A percentile compares a stretch with the other conserved stretches of the same genome.
Conservation (phyloP, 2,797 vertebrate species). For the Anniella stebbinsi region DNA sequence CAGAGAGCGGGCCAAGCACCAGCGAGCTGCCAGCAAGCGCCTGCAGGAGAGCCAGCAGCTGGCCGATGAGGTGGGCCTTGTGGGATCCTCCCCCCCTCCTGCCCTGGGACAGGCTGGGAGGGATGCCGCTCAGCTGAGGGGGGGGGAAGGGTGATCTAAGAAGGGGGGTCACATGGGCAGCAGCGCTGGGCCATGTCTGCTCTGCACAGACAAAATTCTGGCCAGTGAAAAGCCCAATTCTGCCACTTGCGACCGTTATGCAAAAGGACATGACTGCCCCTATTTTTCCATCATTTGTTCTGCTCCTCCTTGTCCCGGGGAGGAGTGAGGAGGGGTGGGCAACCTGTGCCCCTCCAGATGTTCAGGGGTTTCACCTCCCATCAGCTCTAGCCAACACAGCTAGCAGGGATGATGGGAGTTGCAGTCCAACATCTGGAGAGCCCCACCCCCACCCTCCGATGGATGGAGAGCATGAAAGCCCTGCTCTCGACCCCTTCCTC, state of each 20-base stretch:
- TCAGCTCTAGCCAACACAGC: too few relatives aligned
- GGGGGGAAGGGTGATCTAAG: too few relatives aligned
- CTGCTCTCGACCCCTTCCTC: background rate
- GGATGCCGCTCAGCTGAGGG: background rate
- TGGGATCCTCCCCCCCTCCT: fast-evolving
- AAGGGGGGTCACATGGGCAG: background rate
- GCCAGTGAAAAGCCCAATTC: background rate
- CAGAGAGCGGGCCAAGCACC: constrained; percentile 85
- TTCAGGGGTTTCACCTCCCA: background rate
- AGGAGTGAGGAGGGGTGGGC: background rate
- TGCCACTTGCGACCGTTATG: too few relatives aligned
- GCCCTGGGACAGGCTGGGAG: too few relatives aligned
- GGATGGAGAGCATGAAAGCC: background rate
- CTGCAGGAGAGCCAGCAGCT: constrained; percentile 87
- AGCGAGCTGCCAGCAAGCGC: constrained; percentile 80
- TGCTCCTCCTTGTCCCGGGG: background rate
- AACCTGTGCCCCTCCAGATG: background rate
- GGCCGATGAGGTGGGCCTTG: constrained; percentile 83
- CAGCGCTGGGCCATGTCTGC: background rate
- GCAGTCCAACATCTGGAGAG: background rate
- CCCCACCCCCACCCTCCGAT: too few relatives aligned
- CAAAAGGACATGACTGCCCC: too few relatives aligned
- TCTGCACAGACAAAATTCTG: background rate
- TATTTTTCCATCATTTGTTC: too few relatives aligned
- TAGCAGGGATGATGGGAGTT: background rate